Conservation (phyloP, 2,888 invertebrate genomes). For the Nycteola revayana region DNA sequence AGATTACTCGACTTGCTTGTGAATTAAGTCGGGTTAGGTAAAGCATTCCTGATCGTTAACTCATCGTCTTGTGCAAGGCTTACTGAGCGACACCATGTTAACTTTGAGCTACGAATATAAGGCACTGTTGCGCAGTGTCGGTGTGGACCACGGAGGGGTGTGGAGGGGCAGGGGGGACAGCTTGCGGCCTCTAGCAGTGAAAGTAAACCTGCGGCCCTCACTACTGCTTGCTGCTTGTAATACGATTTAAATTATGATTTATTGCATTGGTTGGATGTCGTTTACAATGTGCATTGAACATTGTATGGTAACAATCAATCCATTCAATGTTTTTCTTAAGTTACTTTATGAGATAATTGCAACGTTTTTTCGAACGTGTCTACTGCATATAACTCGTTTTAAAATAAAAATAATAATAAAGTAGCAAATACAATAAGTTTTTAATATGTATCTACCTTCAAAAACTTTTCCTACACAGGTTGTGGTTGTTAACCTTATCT, state of each 20-base stretch:
- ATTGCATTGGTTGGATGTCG: conserved; percentile 33
- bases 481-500: conserved; percentile 30
- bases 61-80: conserved; percentile 32
- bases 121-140: conserved; percentile 64
- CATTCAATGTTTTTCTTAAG: conserved; percentile 6
- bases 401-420: no score
- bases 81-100: conserved; percentile 38
- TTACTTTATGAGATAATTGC: no score
- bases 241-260: conserved; percentile 43
- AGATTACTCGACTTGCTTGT: conserved; percentile 16
- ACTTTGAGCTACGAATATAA: conserved; percentile 55
- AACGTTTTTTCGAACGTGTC: no score
- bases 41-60: conserved; percentile 29
- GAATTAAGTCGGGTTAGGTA: conserved; percentile 27
- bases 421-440: no score
- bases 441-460: no score
- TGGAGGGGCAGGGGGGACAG: conserved; percentile 45
- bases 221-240: conserved; percentile 36
- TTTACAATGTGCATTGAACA: conserved; percentile 23
- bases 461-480: conserved; percentile 14
- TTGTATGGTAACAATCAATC: conserved; percentile 24
- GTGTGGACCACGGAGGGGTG: conserved; percentile 27
- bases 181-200: conserved; percentile 79
- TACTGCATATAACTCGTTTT: no score
- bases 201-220: conserved; percentile 67